phyloP scores from a whole-genome alignment of 2,797 vertebrate genomes.

The Dryobates pubescens region DNA sequence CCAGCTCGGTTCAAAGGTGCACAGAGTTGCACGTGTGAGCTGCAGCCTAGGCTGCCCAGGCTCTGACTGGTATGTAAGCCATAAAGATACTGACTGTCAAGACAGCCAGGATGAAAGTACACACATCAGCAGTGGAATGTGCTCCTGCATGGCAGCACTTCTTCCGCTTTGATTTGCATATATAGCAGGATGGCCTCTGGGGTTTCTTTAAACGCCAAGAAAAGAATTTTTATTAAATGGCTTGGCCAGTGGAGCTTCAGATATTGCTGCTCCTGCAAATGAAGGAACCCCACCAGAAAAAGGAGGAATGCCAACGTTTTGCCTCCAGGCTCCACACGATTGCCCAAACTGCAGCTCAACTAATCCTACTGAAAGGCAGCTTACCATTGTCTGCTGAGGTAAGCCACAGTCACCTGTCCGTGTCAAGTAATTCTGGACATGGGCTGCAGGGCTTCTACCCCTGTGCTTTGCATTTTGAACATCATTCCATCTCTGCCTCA shows the following conservation, averaged over 20 bases:
- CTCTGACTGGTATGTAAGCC: not conserved
- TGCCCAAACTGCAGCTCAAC: not conserved
- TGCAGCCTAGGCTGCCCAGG: not conserved
- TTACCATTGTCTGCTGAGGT: not conserved
- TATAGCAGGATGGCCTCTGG: not conserved
- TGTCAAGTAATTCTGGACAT: not conserved
- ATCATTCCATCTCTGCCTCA: not conserved
- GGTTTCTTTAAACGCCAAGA: not conserved
- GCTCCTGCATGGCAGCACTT: not conserved
- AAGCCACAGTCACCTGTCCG: not conserved
- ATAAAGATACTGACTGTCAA: not conserved
- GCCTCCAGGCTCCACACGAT: not conserved
- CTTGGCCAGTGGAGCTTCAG: not conserved
- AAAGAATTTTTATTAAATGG: not conserved
- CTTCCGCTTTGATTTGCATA: not conserved
- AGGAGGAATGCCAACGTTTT: not conserved
- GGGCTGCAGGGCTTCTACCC: not conserved
- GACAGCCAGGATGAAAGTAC: not conserved
- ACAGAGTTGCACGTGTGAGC: not conserved
- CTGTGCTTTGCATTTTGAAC: not conserved
- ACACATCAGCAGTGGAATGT: slow-evolving; percentile 27
- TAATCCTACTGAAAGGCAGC: not conserved
- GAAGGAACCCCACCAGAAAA: not conserved
- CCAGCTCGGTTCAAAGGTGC: not conserved
- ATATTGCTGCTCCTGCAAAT: not conserved